Conservation (phyloP, 2,797 vertebrate species). For the Triplophysa yarkandensis region DNA sequence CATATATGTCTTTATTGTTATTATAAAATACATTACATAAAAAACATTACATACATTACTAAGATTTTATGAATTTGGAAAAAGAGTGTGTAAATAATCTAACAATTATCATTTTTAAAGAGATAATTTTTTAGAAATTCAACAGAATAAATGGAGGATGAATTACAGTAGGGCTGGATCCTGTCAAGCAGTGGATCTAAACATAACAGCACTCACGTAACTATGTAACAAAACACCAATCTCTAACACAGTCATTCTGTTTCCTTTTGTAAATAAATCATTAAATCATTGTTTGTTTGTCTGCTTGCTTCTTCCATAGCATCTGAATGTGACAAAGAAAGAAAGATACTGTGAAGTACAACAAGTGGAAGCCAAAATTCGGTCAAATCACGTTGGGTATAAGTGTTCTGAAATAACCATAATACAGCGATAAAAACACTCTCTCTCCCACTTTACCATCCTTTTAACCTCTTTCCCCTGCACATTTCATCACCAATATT, state of each 20-base stretch:
- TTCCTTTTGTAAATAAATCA: constrained; percentile 36
- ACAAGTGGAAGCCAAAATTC: background rate
- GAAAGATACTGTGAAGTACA: background rate
- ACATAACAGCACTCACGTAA: constrained; percentile 3
- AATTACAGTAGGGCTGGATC: background rate
- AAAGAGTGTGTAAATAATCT: background rate
- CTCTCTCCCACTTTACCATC: background rate
- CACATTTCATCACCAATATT: constrained; percentile 12
- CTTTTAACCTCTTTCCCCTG: background rate
- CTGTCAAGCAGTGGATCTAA: background rate
- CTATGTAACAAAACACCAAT: constrained; percentile 23
- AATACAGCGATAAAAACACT: background rate
- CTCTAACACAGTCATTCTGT: background rate
- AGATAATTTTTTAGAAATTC: background rate
- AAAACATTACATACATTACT: no score
- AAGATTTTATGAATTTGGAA: background rate
- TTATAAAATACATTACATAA: background rate
- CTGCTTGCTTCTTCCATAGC: background rate
- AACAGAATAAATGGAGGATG: constrained; percentile 4
- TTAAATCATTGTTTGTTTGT: constrained; percentile 36
- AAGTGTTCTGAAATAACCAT: background rate
- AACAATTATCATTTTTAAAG: background rate
- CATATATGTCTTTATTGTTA: no score
- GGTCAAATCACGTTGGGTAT: background rate
- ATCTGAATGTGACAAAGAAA: background rate